Evolutionary conservation across 2,797 vertebrate species (phyloP).

Genomic region (Urocyon cinereoargenteus): DNA sequence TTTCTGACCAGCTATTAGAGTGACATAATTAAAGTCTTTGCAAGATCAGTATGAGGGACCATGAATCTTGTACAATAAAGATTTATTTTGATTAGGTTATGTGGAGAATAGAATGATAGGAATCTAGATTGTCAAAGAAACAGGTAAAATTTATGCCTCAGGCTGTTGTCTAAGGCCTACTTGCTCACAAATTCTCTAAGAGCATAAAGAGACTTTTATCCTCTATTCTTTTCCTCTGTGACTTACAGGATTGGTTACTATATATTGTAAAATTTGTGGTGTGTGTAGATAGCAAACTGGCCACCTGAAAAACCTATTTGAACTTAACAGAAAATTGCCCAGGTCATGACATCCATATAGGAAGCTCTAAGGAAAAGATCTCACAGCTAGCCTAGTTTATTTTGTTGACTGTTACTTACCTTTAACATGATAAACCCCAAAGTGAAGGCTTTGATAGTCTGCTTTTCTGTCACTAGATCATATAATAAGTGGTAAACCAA

Average conservation of each 20-base stretch:
- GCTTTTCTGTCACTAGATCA: neutral
- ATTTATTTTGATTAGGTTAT: constrained; percentile 42
- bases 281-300: neutral
- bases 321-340: constrained; percentile 35
- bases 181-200: constrained; percentile 31
- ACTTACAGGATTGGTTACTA: neutral
- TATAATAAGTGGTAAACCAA: neutral
- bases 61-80: neutral
- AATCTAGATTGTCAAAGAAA: constrained; percentile 46
- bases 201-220: constrained; percentile 53
- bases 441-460: neutral
- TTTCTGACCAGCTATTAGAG: constrained; percentile 25
- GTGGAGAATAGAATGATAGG: neutral
- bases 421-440: neutral
- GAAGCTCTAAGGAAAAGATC: constrained; percentile 29
- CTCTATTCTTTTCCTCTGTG: constrained; percentile 31
- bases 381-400: neutral
- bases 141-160: neutral
- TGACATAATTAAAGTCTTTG: constrained; percentile 8
- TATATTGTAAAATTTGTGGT: constrained; percentile 58
- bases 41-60: neutral
- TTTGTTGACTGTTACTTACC: neutral
- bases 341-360: neutral
- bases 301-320: neutral
- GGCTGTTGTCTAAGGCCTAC: constrained; percentile 57